Percentiles rank a stretch among this genome's conserved stretches.
Evolutionary conservation across 2,113 vertebrate genomes (phyloP).

Genomic region (Carassius auratus): DNA sequence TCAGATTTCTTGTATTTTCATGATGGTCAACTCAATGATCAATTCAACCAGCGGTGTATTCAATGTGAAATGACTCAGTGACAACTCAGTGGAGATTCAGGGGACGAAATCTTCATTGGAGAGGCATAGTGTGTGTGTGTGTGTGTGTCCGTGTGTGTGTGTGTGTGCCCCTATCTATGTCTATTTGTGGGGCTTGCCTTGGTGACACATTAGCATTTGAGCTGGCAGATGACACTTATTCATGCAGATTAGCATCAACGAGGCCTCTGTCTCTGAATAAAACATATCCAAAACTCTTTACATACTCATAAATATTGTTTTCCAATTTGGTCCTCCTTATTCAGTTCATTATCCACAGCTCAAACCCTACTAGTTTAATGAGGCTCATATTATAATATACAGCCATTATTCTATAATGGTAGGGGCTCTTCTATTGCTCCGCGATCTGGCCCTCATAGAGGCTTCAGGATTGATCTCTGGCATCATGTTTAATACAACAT

Average conservation of each 20-base stretch:
- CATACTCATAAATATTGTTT: slow-evolving; percentile 57
- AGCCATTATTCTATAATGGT: slow-evolving; percentile 46
- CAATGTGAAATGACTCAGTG: neutral
- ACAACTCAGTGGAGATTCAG: slow-evolving; percentile 48
- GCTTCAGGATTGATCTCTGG: slow-evolving; percentile 40
- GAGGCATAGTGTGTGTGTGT: neutral
- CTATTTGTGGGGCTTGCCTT: slow-evolving; percentile 39
- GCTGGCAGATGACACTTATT: slow-evolving; percentile 55
- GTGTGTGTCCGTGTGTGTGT: slow-evolving; percentile 25
- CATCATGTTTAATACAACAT: slow-evolving; percentile 46
- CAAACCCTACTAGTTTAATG: slow-evolving; percentile 48
- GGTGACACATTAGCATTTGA: slow-evolving; percentile 58
- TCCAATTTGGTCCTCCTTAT: slow-evolving; percentile 43
- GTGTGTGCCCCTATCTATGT: slow-evolving; percentile 24
- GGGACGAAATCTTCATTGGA: slow-evolving; percentile 24
- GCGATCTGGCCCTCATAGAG: neutral
- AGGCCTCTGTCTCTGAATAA: slow-evolving; percentile 46
- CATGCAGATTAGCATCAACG: slow-evolving; percentile 49
- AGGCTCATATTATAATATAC: slow-evolving; percentile 46
- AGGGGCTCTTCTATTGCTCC: slow-evolving; percentile 4
- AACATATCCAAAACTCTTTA: slow-evolving; percentile 49
- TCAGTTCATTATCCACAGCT: slow-evolving; percentile 53
- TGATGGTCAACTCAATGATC: too few species aligned
- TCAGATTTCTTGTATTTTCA: neutral
- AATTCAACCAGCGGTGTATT: too few species aligned